Base-by-base conservation (phyloP, 2,113 vertebrate genomes). In the Elanoides forficatus region DNA sequence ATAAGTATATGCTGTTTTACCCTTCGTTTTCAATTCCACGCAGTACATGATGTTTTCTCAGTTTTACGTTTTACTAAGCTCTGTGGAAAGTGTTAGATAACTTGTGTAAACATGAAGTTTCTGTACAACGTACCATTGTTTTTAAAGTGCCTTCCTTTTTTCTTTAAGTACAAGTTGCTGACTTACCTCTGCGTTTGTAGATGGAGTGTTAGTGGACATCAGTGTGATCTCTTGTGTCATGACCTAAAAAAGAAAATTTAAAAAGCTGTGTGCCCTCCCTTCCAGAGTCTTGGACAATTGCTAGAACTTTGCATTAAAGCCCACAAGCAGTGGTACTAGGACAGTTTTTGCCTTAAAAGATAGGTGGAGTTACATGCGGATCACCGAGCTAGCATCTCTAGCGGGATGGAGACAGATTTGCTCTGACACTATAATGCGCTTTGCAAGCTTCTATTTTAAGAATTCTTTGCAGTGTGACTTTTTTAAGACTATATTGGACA, bases 381-480 rank as follows among this genome's bases (percentile, higher is more conserved):
- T 96, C 83, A 95, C 73, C 11, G 78, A 80, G 25, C 91, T 52
- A 74, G 47, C 71, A 67, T 94, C 93, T 97, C 95, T 58, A 68
- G 63, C 1, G 1, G 88, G 88, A 90, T 93, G 81, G 94, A 91
- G 60, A 65, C 88, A 93, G 74, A 88, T 92, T 97, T 94, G 90
- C 58, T 93, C 73, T 97, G 96, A 95, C 96, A 97, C 81, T 87
- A 66, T 95, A 86, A 92, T 94, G 79, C 16, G 21, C 85, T 95
- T 95, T 96, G 82, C 89, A 79, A 90, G 27, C 59, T 83, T 96
- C 90, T 97, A 96, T 97, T 97, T 97, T 95, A 96, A 91, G 94
- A 80, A 74, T 94, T 93, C 91, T 86, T 81, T 94, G 70, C 36
- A 5, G 56, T 73, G 30, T 87, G 86, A 55, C 68, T 95, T 93